phyloP scores from a whole-genome alignment of 2,113 vertebrate species.

The Amblyopsis rosae region DNA sequence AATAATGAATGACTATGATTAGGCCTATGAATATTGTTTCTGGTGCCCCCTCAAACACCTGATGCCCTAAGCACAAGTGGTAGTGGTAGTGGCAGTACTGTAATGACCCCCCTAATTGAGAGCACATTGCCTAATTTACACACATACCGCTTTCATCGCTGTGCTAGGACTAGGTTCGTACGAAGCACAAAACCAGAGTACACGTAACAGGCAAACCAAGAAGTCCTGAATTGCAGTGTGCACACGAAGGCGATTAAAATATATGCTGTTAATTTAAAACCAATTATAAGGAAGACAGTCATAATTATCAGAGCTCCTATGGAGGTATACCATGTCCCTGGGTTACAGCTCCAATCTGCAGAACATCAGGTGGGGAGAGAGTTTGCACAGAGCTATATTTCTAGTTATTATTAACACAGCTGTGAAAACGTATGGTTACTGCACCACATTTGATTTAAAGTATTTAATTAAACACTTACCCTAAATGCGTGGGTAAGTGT shows the following conservation, averaged over 20 bases:
- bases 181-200: constrained; percentile 4
- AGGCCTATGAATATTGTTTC: too few species aligned
- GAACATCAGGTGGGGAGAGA: constrained; percentile 21
- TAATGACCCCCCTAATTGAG: too few species aligned
- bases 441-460: background rate
- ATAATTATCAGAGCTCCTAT: constrained; percentile 31
- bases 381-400: background rate
- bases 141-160: constrained; percentile 1
- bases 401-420: constrained; percentile 1
- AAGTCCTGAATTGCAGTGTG: background rate
- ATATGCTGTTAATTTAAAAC: constrained; percentile 43
- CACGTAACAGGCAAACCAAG: constrained; percentile 5
- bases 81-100: too few species aligned
- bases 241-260: constrained; percentile 31
- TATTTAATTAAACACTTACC: background rate
- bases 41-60: too few species aligned
- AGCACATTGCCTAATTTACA: too few species aligned
- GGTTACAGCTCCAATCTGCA: constrained; percentile 38
- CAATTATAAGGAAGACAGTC: constrained; percentile 44
- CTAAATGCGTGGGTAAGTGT: background rate
- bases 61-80: too few species aligned
- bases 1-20: too few species aligned
- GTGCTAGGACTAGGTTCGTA: background rate
- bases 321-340: constrained; percentile 31
- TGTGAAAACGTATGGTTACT: constrained; percentile 11